phyloP scores from a whole-genome alignment of 2,113 vertebrate species.

The Vidua chalybeata region DNA sequence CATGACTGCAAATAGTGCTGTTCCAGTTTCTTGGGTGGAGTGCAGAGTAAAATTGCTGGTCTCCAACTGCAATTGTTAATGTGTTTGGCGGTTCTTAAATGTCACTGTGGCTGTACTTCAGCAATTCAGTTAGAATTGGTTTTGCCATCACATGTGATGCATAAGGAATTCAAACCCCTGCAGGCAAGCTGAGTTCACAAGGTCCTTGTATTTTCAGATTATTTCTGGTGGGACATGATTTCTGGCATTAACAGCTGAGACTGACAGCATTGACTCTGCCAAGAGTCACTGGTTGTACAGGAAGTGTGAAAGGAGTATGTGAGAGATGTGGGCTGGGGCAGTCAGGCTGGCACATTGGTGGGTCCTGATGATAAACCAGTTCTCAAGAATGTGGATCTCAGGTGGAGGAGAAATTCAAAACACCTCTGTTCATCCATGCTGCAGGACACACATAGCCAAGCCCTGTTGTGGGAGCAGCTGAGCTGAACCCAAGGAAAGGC shows the following conservation, averaged over 20 bases:
- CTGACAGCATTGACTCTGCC: not conserved
- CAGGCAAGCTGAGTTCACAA: not conserved
- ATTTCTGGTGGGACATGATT: not conserved
- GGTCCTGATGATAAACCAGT: not conserved
- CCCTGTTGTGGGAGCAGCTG: not conserved
- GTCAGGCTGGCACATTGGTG: not conserved
- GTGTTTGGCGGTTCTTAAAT: not conserved
- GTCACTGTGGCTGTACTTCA: not conserved
- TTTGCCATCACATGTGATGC: not conserved
- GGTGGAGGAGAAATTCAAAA: not conserved
- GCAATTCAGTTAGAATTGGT: not conserved
- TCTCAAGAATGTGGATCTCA: constrained; percentile 4
- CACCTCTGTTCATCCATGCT: not conserved
- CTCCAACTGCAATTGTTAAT: constrained; percentile 6
- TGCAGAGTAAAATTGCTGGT: not conserved
- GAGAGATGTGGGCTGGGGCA: not conserved
- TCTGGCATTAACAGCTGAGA: not conserved
- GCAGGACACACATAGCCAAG: not conserved
- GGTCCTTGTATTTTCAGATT: not conserved
- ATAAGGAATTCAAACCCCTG: not conserved
- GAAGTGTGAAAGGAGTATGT: not conserved
- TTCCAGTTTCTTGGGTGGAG: constrained; percentile 56
- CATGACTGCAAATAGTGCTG: constrained; percentile 35
- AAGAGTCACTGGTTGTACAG: not conserved
- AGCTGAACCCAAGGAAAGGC: not conserved